Percentiles rank a stretch among this genome's conserved stretches.
phyloP scores from a whole-genome alignment of 1,140 invertebrate species.

The Drosophila erecta region DNA sequence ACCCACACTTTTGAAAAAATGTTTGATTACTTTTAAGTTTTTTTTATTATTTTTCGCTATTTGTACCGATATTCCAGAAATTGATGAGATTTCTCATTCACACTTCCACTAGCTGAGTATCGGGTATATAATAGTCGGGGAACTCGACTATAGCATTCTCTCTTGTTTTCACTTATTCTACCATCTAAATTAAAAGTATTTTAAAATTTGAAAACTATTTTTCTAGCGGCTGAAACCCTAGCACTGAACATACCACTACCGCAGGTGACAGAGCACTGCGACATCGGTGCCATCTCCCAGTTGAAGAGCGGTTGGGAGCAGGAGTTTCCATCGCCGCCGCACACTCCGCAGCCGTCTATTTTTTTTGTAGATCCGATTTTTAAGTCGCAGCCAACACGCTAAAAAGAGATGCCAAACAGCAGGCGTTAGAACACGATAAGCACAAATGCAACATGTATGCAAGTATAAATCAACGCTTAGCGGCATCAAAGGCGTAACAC shows the following conservation, averaged over 20 bases:
- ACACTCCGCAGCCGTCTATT: slow-evolving; percentile 95
- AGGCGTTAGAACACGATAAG: slow-evolving; percentile 5
- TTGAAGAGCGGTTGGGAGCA: slow-evolving; percentile 92
- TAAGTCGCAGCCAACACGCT: slow-evolving; percentile 96
- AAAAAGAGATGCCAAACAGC: slow-evolving; percentile 69
- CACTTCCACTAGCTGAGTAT: too few species aligned
- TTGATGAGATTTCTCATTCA: too few species aligned
- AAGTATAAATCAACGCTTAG: slow-evolving; percentile 79
- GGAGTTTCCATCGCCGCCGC: slow-evolving; percentile 94
- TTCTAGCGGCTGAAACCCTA: background rate
- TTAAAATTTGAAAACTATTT: too few species aligned
- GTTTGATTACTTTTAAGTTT: too few species aligned
- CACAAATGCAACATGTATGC: slow-evolving; percentile 37
- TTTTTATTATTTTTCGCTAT: too few species aligned
- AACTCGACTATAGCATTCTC: too few species aligned
- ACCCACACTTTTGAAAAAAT: too few species aligned
- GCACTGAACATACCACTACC: slow-evolving; percentile 91
- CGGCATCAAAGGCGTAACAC: slow-evolving; percentile 67
- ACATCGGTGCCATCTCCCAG: slow-evolving; percentile 92
- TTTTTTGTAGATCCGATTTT: slow-evolving; percentile 93
- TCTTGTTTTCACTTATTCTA: too few species aligned
- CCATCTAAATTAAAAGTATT: too few species aligned
- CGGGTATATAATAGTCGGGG: too few species aligned
- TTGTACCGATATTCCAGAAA: too few species aligned
- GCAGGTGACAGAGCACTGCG: slow-evolving; percentile 94